phyloP scores from a whole-genome alignment of 2,888 invertebrate species.

The Drosophila mimica region DNA sequence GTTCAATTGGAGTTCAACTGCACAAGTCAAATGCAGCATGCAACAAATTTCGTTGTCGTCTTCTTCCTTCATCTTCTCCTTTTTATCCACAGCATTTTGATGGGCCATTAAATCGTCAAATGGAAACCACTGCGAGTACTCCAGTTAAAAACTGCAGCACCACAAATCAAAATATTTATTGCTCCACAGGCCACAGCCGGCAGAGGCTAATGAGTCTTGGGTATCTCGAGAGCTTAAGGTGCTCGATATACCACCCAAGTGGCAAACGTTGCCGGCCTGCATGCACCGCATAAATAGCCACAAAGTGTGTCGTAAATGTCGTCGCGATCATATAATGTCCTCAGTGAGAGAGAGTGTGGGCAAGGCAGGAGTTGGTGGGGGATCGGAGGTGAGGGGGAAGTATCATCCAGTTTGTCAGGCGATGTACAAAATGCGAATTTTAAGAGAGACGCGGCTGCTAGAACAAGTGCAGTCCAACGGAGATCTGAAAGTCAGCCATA shows the following conservation, averaged over 20 bases:
- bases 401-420: constrained; percentile 61
- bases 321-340: constrained; percentile 72
- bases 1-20: constrained; percentile 68
- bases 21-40: constrained; percentile 8
- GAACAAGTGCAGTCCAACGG: constrained; percentile 70
- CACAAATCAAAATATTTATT: constrained; percentile 78
- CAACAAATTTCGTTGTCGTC: constrained; percentile 14
- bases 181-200: constrained; percentile 34
- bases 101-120: constrained; percentile 68
- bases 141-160: constrained; percentile 60
- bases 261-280: constrained; percentile 31
- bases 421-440: constrained; percentile 68
- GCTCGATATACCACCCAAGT: constrained; percentile 79
- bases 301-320: constrained; percentile 82
- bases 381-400: not conserved
- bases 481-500: constrained; percentile 31
- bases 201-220: constrained; percentile 67
- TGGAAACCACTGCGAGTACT: constrained; percentile 57
- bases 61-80: not conserved
- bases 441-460: constrained; percentile 59
- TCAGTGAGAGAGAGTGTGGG: not conserved
- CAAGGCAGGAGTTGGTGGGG: not conserved
- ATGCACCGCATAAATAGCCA: constrained; percentile 81
- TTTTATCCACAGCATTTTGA: constrained; percentile 46
- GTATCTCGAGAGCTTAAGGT: constrained; percentile 41